Evolutionary conservation across 2,888 invertebrate species (phyloP).

Genomic region (Drosophila meridionalis): DNA sequence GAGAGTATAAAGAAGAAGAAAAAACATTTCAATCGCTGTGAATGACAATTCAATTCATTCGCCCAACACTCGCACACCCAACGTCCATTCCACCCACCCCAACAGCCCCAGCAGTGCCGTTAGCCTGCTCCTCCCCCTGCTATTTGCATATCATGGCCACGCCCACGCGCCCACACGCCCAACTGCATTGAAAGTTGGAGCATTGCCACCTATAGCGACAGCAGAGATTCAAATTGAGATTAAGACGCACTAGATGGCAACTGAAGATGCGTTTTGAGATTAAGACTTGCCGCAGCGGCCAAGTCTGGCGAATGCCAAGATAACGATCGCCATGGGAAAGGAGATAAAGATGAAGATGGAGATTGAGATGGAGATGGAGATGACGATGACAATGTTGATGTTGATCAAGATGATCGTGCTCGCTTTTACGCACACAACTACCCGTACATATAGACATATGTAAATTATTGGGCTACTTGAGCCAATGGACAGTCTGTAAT

Average conservation of each 20-base stretch:
- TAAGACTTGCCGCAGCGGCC: neutral
- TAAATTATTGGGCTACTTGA: slow-evolving; percentile 56
- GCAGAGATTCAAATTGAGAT: slow-evolving; percentile 35
- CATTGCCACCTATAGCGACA: slow-evolving; percentile 18
- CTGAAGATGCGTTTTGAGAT: slow-evolving; percentile 14
- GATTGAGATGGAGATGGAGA: neutral
- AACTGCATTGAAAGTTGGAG: slow-evolving; percentile 27
- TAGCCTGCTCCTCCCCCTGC: neutral
- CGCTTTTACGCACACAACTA: neutral
- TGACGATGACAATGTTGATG: slow-evolving; percentile 8
- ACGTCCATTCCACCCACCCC: neutral
- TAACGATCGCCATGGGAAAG: slow-evolving; percentile 21
- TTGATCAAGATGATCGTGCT: slow-evolving; percentile 9
- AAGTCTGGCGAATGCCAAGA: slow-evolving; percentile 25
- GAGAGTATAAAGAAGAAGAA: neutral
- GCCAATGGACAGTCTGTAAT: slow-evolving; percentile 39
- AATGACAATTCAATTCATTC: slow-evolving; percentile 52
- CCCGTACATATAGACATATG: neutral
- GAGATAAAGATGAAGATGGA: slow-evolving; percentile 6
- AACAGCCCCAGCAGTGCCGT: neutral
- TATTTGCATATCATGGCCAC: slow-evolving; percentile 16
- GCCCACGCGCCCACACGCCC: slow-evolving; percentile 17
- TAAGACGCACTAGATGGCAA: slow-evolving; percentile 14
- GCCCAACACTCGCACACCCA: slow-evolving; percentile 3
- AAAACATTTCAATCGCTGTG: slow-evolving; percentile 24